Evolutionary conservation across 2,797 vertebrate species (phyloP).

Genomic region (Hafferia zeledoni): DNA sequence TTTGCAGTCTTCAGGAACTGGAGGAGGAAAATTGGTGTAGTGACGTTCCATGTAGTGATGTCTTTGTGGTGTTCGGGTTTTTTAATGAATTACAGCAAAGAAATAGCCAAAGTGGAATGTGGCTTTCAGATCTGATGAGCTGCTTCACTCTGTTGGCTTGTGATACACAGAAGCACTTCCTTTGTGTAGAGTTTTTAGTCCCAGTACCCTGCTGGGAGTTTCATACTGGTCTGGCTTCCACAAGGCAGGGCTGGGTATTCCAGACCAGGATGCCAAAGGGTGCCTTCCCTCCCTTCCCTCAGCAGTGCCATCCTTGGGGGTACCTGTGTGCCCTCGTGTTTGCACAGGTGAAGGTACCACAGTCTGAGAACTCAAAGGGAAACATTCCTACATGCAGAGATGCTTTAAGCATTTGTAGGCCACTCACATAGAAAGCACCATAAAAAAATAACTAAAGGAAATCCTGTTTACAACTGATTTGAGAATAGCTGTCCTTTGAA

Average conservation of each 20-base stretch:
- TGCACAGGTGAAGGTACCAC: neutral
- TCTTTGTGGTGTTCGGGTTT: neutral
- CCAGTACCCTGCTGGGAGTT: neutral
- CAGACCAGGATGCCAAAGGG: fast-evolving
- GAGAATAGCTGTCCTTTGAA: conserved; percentile 53
- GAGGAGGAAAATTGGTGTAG: neutral
- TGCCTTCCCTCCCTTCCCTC: neutral
- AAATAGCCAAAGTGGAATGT: neutral
- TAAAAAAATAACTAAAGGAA: neutral
- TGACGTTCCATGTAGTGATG: fast-evolving
- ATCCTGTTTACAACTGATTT: conserved; percentile 43
- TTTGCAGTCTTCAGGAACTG: neutral
- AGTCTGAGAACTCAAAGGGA: neutral
- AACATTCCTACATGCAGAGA: neutral
- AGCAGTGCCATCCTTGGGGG: neutral
- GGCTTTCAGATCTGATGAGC: neutral
- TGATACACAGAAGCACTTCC: fast-evolving
- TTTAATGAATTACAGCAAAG: neutral
- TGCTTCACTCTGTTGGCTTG: neutral
- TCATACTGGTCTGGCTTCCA: neutral
- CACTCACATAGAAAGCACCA: neutral
- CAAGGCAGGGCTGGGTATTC: neutral
- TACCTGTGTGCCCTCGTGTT: neutral
- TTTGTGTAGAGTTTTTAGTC: neutral
- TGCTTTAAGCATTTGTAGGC: neutral